phyloP scores from a whole-genome alignment of 2,888 invertebrate genomes.

The Anoplius nigerrimus region DNA sequence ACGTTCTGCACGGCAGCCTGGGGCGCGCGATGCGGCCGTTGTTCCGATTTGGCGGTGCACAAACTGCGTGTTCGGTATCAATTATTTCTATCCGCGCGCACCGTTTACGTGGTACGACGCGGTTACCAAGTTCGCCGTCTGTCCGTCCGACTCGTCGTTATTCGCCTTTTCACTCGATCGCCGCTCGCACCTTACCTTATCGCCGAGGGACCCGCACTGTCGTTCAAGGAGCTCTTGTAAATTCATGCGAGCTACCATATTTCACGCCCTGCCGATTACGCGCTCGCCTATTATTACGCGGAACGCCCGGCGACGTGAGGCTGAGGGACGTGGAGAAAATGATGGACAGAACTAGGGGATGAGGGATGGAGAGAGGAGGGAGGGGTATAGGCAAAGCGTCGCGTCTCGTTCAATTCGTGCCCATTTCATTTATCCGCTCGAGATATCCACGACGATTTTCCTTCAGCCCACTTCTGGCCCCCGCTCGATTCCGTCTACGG shows the following conservation, averaged over 20 bases:
- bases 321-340: slow-evolving; percentile 16
- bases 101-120: not conserved
- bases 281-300: no score
- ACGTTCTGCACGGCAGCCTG: slow-evolving; percentile 4
- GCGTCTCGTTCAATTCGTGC: not conserved
- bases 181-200: no score
- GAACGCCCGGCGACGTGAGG: no score
- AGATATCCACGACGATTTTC: not conserved
- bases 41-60: slow-evolving; percentile 17
- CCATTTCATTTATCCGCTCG: not conserved
- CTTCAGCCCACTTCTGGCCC: no score
- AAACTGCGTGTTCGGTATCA: slow-evolving; percentile 26
- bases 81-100: not conserved
- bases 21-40: slow-evolving; percentile 19
- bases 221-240: no score
- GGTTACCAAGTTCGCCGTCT: not conserved
- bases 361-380: not conserved
- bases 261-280: not conserved
- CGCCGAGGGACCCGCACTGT: no score
- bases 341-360: not conserved
- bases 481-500: no score
- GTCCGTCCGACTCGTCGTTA: no score
- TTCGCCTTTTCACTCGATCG: no score
- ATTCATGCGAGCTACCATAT: no score
- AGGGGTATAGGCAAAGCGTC: not conserved